Percentiles rank a stretch among this genome's conserved stretches.
Evolutionary conservation across 2,113 vertebrate genomes (phyloP).

Genomic region (Perca fluviatilis): DNA sequence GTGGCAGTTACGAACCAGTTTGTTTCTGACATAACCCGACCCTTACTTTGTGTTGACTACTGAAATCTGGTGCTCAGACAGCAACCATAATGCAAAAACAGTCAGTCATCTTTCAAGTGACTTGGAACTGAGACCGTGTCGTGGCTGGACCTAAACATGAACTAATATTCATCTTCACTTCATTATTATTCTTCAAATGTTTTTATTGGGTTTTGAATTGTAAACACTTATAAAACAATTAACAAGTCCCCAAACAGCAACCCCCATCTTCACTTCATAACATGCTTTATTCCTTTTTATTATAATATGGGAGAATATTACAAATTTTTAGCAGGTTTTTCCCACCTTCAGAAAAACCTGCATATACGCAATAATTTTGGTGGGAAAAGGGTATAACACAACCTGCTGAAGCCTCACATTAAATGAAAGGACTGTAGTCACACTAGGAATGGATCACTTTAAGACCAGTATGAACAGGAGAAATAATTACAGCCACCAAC

Average conservation of each 20-base stretch:
- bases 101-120: not conserved
- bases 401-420: not conserved
- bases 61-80: not conserved
- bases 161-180: not conserved
- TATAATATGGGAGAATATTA: too few species aligned
- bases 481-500: constrained; percentile 19
- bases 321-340: too few species aligned
- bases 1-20: not conserved
- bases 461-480: not conserved
- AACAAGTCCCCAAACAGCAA: too few species aligned
- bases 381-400: not conserved
- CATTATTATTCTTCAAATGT: not conserved
- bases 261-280: not conserved
- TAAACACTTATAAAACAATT: too few species aligned
- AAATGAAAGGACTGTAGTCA: not conserved
- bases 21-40: not conserved
- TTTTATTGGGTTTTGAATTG: too few species aligned
- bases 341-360: too few species aligned
- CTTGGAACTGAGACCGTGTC: not conserved
- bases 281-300: not conserved
- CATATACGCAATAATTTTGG: too few species aligned
- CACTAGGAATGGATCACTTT: constrained; percentile 3
- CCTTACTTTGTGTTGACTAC: not conserved
- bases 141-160: too few species aligned
- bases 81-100: not conserved